Evolutionary conservation across 2,797 vertebrate species (phyloP), one percentile per base, ranked within the genome.

Genomic region (Apodemus agrarius): DNA sequence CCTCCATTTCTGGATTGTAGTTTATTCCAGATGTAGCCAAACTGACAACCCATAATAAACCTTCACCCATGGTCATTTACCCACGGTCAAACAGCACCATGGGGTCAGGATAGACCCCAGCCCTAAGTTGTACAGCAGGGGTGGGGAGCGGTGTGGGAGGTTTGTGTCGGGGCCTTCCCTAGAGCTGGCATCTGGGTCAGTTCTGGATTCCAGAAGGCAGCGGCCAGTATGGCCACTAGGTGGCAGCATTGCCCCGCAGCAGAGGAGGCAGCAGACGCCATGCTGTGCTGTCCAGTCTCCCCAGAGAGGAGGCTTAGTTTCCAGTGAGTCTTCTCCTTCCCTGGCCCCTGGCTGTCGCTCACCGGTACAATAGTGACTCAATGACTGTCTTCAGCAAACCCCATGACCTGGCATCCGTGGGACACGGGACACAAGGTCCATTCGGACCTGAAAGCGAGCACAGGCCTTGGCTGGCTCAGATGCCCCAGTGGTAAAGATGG

Each of bases 241-340:
- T 96, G 97, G 75, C 96, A 96, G 97, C 96, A 94, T 98, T 93
- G 93, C 78, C 82, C 96, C 8, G 43, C 69, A 0, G 61, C 69
- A 0, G 61, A 97, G 93, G 80, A 69, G 67, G 31, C 24, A 0
- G 8, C 0, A 0, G 19, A n/a, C 0, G 0, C 1, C 0, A 0
- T 4, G 29, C 3, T 6, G 1, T 1, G 7, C 31, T 24, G 10
- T 57, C 11, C 4, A 0, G 0, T 11, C 4, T 11, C 46, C n/a
- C 0, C 24, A 43, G 6, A 22, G 7, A 57, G 8, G 14, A 2
- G 0, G 7, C 7, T 26, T 3, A 16, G 12, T 67, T 84, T 67
- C 34, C 31, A 9, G 13, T 14, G 34, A 94, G 75, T 49, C 29
- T 31, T 76, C 57, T 1, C 1, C 13, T 12, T 9, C 34, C 2